Base-by-base conservation (phyloP, 2,113 vertebrate species). In the Poeciliopsis occidentalis region DNA sequence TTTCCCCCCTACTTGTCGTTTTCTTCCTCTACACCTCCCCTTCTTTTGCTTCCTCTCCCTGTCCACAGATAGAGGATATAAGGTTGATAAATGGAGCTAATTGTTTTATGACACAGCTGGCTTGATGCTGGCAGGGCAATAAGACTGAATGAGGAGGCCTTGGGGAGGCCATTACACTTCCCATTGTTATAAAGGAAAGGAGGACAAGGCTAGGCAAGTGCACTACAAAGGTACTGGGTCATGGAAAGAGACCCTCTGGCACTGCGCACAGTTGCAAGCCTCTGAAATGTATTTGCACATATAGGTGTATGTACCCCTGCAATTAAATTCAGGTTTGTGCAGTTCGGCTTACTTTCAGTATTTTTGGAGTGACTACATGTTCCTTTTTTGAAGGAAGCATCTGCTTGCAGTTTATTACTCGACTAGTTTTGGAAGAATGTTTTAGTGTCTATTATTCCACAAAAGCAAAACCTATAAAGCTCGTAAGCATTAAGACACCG, bases 81-180 rank as follows among this genome's bases (percentile, higher is more conserved):
- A 85, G 88, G 85, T 93, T 95, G 94, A 95, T 94, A 92, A 95
- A 95, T 95, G 89, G 91, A 94, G 90, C 92, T 95, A 93, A 94
- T 95, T 95, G 94, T 94, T 93, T 94, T 93, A 93, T 91, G 87
- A 92, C 91, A 88, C 75, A 88, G 88, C 88, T 84, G 91, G 90
- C 84, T 88, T 90, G 91, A 93, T 92, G 92, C 90, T 88, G 86
- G 91, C 90, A 91, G 93, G 72, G 82, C 93, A 93, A 94, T 95
- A 89, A 94, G 88, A 76, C 81, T 93, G 93, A 94, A 93, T 93
- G 88, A 93, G 85, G 88, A 89, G 93, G 92, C 92, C 91, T 92
- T 90, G 90, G 93, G 94, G 92, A 94, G 81, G 83, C 93, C 91
- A 95, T 95, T 95, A 94, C 92, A 92, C 91, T 95, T 95, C 90